Conservation (phyloP, 2,797 vertebrate species). For the Gobionotothen gibberifrons region DNA sequence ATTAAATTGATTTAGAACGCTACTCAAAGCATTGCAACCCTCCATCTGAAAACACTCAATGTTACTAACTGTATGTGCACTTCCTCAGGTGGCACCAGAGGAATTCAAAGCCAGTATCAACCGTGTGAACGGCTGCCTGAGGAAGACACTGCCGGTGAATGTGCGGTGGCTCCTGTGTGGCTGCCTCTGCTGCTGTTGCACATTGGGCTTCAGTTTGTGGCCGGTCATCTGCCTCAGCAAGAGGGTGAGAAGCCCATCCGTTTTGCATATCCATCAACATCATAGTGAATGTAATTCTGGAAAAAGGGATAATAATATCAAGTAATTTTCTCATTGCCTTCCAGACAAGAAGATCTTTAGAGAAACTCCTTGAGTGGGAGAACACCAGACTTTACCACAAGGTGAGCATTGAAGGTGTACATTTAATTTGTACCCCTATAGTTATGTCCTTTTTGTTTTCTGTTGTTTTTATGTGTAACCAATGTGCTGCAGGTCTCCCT, state of each 20-base stretch:
- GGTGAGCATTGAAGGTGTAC: conserved; percentile 65
- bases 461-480: too few relatives aligned
- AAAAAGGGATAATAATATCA: neutral
- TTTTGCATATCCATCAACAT: neutral
- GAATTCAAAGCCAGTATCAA: conserved; percentile 98
- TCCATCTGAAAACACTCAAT: too few relatives aligned
- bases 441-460: too few relatives aligned
- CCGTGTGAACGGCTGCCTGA: conserved; percentile 96
- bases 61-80: neutral
- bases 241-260: conserved; percentile 86
- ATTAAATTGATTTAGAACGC: neutral
- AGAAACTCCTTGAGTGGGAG: conserved; percentile 99
- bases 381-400: conserved; percentile 99
- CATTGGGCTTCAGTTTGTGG: conserved; percentile 98
- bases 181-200: conserved; percentile 99
- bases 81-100: conserved; percentile 94
- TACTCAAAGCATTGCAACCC: neutral
- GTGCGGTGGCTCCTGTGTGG: conserved; percentile 98
- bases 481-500: too few relatives aligned
- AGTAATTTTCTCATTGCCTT: conserved; percentile 1
- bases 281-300: neutral
- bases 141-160: conserved; percentile 97
- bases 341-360: conserved; percentile 92
- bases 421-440: too few relatives aligned
- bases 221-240: conserved; percentile 99